Conservation (phyloP, 1,140 invertebrate species). For the Drosophila nigromelanica region DNA sequence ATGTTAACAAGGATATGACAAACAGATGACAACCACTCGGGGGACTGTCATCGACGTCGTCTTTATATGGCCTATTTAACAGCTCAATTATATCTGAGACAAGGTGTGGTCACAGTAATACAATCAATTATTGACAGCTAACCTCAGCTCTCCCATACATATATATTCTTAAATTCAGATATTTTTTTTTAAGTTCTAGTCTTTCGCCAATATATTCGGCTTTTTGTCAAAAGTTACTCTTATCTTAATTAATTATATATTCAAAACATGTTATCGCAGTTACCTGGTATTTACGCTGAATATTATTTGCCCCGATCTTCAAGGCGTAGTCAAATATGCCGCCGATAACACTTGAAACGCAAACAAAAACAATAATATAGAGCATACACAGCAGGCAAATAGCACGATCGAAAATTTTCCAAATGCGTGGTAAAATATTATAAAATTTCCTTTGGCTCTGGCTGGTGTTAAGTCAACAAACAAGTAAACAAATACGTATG, state of each 20-base stretch:
- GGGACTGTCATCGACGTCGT: constrained; percentile 51
- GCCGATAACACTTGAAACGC: constrained; percentile 51
- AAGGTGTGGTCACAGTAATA: constrained; percentile 20
- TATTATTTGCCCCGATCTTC: constrained; percentile 39
- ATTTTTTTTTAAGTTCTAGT: not conserved
- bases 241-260: constrained; percentile 56
- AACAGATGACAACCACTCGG: constrained; percentile 48
- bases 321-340: constrained; percentile 41
- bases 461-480: constrained; percentile 40
- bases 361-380: constrained; percentile 15
- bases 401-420: constrained; percentile 37
- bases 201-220: not conserved
- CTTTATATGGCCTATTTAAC: constrained; percentile 39
- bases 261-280: constrained; percentile 44
- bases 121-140: constrained; percentile 57
- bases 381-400: constrained; percentile 12
- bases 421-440: constrained; percentile 33
- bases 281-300: constrained; percentile 60
- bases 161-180: too few species aligned
- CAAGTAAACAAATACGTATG: constrained; percentile 1
- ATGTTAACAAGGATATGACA: constrained; percentile 65
- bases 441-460: constrained; percentile 37
- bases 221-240: constrained; percentile 2
- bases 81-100: constrained; percentile 58
- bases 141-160: constrained; percentile 16